phyloP scores from a whole-genome alignment of 2,888 invertebrate genomes.

The Drosophila picticornis region DNA sequence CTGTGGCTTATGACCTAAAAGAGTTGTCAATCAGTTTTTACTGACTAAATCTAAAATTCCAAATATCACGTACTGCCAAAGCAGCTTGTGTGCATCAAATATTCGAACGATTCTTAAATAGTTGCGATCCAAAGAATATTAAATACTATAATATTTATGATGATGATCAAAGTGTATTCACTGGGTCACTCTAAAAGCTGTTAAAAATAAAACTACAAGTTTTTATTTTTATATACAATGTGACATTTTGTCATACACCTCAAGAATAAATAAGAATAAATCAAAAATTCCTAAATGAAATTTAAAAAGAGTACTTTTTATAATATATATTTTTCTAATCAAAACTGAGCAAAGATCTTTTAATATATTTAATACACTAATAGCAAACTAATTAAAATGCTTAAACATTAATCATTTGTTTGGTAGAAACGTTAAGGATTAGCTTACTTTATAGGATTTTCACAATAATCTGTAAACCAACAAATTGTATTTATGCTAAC shows the following conservation, averaged over 20 bases:
- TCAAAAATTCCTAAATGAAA: slow-evolving; percentile 12
- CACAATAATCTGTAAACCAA: slow-evolving; percentile 22
- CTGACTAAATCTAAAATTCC: slow-evolving; percentile 24
- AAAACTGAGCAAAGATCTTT: slow-evolving; percentile 30
- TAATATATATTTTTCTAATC: slow-evolving; percentile 57
- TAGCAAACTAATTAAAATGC: slow-evolving; percentile 24
- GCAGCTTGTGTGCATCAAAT: slow-evolving; percentile 44
- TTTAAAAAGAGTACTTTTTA: slow-evolving; percentile 31
- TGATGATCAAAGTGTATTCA: slow-evolving; percentile 54
- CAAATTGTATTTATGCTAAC: slow-evolving; percentile 46
- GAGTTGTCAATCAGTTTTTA: slow-evolving; percentile 11
- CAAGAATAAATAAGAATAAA: slow-evolving; percentile 1
- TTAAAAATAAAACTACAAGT: slow-evolving; percentile 49
- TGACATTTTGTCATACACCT: slow-evolving; percentile 55
- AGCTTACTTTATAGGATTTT: slow-evolving; percentile 15
- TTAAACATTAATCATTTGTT: slow-evolving; percentile 14
- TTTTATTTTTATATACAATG: slow-evolving; percentile 60
- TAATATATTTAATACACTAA: slow-evolving; percentile 28
- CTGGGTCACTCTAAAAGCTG: slow-evolving; percentile 38
- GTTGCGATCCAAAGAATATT: slow-evolving; percentile 57
- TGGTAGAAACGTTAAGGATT: slow-evolving; percentile 5
- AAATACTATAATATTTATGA: slow-evolving; percentile 22
- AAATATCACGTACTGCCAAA: slow-evolving; percentile 51
- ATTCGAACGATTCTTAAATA: slow-evolving; percentile 42
- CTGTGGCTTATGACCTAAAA: slow-evolving; percentile 16